Conservation (phyloP, 2,113 vertebrate species). For the Pseudopipra pipra region DNA sequence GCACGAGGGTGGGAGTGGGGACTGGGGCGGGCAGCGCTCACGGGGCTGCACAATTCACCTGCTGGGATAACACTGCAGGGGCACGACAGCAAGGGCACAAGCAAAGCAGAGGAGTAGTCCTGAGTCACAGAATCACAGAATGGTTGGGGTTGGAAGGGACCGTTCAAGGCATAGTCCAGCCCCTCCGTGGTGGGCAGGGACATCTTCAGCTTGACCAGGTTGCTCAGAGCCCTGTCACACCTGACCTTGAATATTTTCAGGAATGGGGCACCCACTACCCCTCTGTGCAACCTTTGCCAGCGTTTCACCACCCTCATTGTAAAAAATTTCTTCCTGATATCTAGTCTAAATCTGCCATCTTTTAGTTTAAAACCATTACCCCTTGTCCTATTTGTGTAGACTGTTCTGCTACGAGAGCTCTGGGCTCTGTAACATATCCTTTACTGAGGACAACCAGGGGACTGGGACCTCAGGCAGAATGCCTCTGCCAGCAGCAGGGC, state of each 20-base stretch:
- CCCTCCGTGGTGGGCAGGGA: background rate
- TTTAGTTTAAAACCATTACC: background rate
- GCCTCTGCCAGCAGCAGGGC: background rate
- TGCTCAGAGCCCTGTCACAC: background rate
- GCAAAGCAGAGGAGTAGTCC: background rate
- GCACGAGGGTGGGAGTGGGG: background rate
- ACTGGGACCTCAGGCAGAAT: background rate
- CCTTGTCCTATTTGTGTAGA: background rate
- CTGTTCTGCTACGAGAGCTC: background rate
- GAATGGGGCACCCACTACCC: background rate
- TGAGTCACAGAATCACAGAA: background rate
- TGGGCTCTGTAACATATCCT: background rate
- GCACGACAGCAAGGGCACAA: background rate
- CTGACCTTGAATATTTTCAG: background rate
- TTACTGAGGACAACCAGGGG: background rate
- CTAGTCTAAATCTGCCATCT: background rate
- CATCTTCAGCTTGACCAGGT: background rate
- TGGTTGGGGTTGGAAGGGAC: background rate
- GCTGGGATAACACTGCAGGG: rapidly evolving
- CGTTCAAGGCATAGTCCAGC: background rate
- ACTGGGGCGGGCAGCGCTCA: background rate
- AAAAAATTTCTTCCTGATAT: background rate
- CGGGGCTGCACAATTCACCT: background rate
- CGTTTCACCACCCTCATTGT: background rate
- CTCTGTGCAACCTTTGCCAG: background rate